phyloP scores from a whole-genome alignment of 2,113 vertebrate genomes.

The Ariopsis seemanni region DNA sequence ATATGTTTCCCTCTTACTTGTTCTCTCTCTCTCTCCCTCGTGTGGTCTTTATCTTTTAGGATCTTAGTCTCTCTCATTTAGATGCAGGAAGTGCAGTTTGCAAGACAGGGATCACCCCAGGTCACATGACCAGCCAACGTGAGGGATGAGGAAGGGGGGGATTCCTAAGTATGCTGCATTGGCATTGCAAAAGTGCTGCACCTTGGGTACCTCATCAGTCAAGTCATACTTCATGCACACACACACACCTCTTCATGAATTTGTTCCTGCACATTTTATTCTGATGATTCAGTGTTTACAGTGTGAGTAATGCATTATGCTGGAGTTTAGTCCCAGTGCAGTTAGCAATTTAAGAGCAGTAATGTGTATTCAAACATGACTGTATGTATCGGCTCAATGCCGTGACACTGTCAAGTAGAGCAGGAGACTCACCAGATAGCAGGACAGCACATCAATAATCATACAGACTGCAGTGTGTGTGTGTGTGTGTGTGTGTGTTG shows the following conservation, averaged over 20 bases:
- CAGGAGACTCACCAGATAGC: neutral
- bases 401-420: neutral
- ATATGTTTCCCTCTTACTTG: neutral
- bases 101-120: slow-evolving; percentile 60
- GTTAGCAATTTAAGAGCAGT: slow-evolving; percentile 25
- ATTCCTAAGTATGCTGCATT: slow-evolving; percentile 4
- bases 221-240: slow-evolving; percentile 1
- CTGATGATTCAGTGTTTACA: slow-evolving; percentile 33
- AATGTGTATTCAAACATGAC: slow-evolving; percentile 18
- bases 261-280: neutral
- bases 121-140: slow-evolving; percentile 47
- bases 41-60: slow-evolving; percentile 27
- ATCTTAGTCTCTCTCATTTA: slow-evolving; percentile 40
- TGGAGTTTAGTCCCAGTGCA: slow-evolving; percentile 19
- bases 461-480: neutral
- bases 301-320: slow-evolving; percentile 24
- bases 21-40: neutral
- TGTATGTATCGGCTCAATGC: slow-evolving; percentile 4
- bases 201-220: slow-evolving; percentile 30
- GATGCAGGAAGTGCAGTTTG: slow-evolving; percentile 37
- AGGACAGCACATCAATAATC: slow-evolving; percentile 36
- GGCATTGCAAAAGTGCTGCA: slow-evolving; percentile 1
- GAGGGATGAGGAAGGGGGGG: neutral
- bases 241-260: neutral
- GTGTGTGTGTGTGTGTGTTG: slow-evolving; percentile 11